Evolutionary conservation across 2,888 invertebrate species (phyloP).

Genomic region (Stegophylla sp.): DNA sequence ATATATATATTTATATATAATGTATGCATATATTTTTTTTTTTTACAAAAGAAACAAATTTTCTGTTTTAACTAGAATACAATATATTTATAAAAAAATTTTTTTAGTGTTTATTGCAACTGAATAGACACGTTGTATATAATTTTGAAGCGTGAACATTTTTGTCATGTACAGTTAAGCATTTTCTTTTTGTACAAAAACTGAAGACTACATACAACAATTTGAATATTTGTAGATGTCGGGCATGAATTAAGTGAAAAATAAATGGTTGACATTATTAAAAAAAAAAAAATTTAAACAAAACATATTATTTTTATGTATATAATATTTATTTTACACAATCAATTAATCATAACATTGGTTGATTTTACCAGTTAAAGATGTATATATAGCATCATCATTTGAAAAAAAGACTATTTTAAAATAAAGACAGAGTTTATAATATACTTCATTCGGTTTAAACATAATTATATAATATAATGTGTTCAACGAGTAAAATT

Average conservation of each 20-base stretch:
- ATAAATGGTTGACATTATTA: constrained; percentile 57
- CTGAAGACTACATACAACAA: constrained; percentile 57
- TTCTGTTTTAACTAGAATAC: constrained; percentile 50
- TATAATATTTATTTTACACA: too few relatives aligned
- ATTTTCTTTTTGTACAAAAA: constrained; percentile 57
- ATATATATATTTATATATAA: constrained; percentile 27
- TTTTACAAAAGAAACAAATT: constrained; percentile 48
- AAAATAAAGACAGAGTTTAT: too few relatives aligned
- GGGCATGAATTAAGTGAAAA: constrained; percentile 52
- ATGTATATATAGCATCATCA: too few relatives aligned
- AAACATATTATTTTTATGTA: neutral
- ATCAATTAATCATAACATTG: too few relatives aligned
- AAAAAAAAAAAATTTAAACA: constrained; percentile 22
- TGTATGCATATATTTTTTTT: constrained; percentile 35
- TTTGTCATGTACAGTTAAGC: constrained; percentile 55
- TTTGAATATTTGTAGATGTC: constrained; percentile 58
- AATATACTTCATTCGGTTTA: neutral
- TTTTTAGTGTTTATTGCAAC: constrained; percentile 49
- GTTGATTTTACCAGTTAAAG: too few relatives aligned
- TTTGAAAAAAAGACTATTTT: too few relatives aligned
- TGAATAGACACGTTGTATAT: constrained; percentile 49
- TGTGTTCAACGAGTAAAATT: neutral
- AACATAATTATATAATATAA: neutral
- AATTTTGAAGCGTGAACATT: constrained; percentile 50
- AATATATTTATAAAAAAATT: constrained; percentile 37